Base-by-base conservation (phyloP, 2,888 invertebrate species). In the Apeira syringaria region DNA sequence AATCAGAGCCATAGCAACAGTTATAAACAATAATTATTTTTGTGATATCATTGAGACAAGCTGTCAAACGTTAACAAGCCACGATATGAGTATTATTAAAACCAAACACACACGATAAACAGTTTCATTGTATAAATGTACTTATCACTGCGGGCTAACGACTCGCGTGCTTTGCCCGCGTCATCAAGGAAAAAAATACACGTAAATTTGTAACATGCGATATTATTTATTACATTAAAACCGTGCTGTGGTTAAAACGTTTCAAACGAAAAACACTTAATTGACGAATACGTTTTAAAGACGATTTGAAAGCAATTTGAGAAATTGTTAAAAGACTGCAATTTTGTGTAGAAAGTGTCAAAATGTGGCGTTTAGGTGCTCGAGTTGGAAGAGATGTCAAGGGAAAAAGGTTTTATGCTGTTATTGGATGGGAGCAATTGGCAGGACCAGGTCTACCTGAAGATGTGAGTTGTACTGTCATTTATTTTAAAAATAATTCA, bases 361-460 rank as follows among this genome's bases (percentile, higher is more conserved):
- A 59, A 61, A 86, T 83, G 85, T 69, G 82, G 54, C 73, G 66
- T 40, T 29, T 75, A 17, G 58, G 69, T 42, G 61, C 60, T 29
- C 53, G 60, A 56, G 55, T 62, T 28, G 43, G 66, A 31, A 73
- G 59, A 8, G 60, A 61, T 33, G 50, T 67, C 12, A 49, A 53
- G 30, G 79, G 80, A 8, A 72, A 59, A 38, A 68, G 80, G 17
- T 75, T 60, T 52, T 81, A 74, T 46, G 72, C 72, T 0, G 67
- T 81, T 0, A 48, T 78, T 5, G 73, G 74, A 5, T 63, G 55
- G 52, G 75, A 81, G 27, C 56, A 64, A 1, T 25, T 42, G 13
- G 48, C 53, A n/a, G 59, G 46, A 10, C 37, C 56, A 0, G 61
- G 55, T 28, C 39, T 53, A n/a, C 31, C 51, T 15, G 42, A 51